phyloP scores from a whole-genome alignment of 2,888 invertebrate genomes.

The Metopia argyrocephala region DNA sequence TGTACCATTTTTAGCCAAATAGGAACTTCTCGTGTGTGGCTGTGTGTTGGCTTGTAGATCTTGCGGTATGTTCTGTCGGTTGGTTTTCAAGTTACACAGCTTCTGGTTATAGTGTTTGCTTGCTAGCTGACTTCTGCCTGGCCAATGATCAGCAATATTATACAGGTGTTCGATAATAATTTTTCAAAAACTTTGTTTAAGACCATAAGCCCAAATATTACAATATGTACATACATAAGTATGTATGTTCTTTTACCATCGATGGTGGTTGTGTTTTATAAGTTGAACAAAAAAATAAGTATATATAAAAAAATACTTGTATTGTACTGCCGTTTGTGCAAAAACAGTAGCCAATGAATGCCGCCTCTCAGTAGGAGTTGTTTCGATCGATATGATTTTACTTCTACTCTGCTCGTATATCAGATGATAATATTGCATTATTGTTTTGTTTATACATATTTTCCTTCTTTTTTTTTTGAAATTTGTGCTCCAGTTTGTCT shows the following conservation, averaged over 20 bases:
- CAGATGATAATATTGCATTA: conserved; percentile 58
- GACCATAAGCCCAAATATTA: background rate
- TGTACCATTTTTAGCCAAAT: conserved; percentile 39
- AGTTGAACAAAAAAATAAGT: background rate
- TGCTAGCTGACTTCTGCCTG: background rate
- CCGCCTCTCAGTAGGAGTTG: conserved; percentile 57
- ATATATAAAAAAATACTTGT: background rate
- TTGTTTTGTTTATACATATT: no score
- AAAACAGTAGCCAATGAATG: conserved; percentile 58
- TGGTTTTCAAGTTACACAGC: conserved; percentile 3
- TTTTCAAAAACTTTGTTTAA: conserved; percentile 64
- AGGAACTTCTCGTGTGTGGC: background rate
- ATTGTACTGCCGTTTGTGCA: background rate
- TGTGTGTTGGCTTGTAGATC: background rate
- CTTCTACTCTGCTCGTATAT: background rate
- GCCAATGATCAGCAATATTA: conserved; percentile 42
- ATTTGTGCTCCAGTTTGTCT: conserved; percentile 66
- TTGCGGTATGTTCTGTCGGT: conserved; percentile 5
- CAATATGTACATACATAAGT: background rate
- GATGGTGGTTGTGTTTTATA: no score
- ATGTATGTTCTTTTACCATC: background rate
- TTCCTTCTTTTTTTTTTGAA: conserved; percentile 14
- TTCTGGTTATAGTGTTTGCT: background rate
- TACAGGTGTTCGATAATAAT: conserved; percentile 70
- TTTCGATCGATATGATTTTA: conserved; percentile 7